A percentile compares a stretch with the other conserved stretches of the same genome.
phyloP scores from a whole-genome alignment of 2,113 vertebrate genomes.

The Carassius carassius region DNA sequence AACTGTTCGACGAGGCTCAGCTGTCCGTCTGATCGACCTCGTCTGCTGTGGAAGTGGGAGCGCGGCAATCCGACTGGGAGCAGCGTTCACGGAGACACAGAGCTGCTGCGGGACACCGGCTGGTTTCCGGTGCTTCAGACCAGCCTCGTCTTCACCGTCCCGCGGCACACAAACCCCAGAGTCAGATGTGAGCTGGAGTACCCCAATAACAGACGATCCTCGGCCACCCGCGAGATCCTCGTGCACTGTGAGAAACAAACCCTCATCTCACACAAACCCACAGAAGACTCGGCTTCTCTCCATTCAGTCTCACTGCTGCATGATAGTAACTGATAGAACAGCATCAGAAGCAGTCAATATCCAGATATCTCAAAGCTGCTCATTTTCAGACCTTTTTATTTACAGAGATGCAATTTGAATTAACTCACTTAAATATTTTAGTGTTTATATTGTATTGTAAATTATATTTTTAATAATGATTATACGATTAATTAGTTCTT shows the following conservation, averaged over 20 bases:
- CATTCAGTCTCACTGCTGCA: too few relatives aligned
- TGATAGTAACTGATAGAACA: too few relatives aligned
- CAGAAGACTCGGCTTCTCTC: too few relatives aligned
- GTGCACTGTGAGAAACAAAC: conserved; percentile 71
- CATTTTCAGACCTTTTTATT: background rate
- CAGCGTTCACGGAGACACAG: conserved; percentile 6
- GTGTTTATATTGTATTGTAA: background rate
- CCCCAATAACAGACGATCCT: conserved; percentile 48
- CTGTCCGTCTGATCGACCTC: conserved; percentile 70
- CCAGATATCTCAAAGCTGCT: too few relatives aligned
- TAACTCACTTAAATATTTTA: background rate
- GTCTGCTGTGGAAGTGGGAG: conserved; percentile 69
- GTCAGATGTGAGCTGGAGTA: conserved; percentile 71
- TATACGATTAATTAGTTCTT: too few relatives aligned
- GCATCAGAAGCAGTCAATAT: too few relatives aligned
- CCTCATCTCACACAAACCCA: too few relatives aligned
- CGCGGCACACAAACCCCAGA: conserved; percentile 65
- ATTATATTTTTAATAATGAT: background rate
- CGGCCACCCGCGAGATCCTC: conserved; percentile 58
- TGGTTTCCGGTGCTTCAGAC: conserved; percentile 57
- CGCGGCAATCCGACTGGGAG: conserved; percentile 45
- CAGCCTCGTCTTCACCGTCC: conserved; percentile 67
- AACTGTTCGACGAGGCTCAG: conserved; percentile 71
- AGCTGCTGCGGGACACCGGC: conserved; percentile 45
- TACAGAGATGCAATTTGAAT: background rate